Conservation (phyloP, 2,113 vertebrate species). For the Lates calcarifer region DNA sequence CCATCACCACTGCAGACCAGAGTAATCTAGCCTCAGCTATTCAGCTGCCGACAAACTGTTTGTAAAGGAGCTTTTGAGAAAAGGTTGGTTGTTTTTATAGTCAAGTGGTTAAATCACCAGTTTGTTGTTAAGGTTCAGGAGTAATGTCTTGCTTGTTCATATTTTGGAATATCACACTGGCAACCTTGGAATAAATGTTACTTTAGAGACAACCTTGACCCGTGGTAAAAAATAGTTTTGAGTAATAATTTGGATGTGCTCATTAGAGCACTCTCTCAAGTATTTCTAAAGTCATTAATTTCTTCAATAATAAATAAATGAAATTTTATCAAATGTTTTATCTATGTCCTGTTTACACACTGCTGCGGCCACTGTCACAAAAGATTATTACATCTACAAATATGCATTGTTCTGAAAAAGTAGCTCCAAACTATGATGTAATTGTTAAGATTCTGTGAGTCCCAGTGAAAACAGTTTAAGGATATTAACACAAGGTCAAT, state of each 20-base stretch:
- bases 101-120: background rate
- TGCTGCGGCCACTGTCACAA: background rate
- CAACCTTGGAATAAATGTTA: background rate
- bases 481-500: constrained; percentile 1
- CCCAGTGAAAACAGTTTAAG: background rate
- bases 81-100: background rate
- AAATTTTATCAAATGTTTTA: background rate
- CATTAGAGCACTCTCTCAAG: background rate
- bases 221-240: background rate
- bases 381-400: background rate
- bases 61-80: background rate
- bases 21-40: no score
- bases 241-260: background rate
- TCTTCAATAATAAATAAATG: constrained; percentile 1
- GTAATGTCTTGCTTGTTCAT: background rate
- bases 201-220: background rate
- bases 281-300: background rate
- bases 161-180: background rate
- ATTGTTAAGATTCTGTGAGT: background rate
- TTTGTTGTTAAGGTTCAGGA: background rate
- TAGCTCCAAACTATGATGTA: background rate
- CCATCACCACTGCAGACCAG: background rate
- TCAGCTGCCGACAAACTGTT: background rate
- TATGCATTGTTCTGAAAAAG: background rate
- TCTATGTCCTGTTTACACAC: background rate